These are phyloP conservation scores for Sebastolobus altivelis DNA, from an alignment of 2,797 vertebrate species.

Conservation along the genomic window DNA sequence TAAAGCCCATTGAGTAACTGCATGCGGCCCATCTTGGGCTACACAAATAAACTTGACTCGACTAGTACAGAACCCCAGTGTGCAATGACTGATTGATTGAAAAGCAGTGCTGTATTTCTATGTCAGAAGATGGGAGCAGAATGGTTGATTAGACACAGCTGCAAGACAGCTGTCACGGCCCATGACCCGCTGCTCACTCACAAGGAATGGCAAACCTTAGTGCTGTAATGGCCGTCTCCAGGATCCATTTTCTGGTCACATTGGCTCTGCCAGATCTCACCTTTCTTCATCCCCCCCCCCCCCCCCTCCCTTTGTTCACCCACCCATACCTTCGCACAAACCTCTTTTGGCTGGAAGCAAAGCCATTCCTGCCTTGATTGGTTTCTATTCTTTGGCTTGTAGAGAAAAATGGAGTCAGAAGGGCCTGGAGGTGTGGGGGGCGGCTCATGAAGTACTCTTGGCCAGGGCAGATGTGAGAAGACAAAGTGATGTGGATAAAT, in stretches of 20 bases:
- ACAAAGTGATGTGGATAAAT: constrained; percentile 34
- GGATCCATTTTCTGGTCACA: constrained; percentile 59
- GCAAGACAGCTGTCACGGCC: constrained; percentile 64
- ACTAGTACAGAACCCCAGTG: not conserved
- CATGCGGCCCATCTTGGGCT: not conserved
- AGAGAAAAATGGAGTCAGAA: constrained; percentile 40
- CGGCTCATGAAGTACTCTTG: constrained; percentile 28
- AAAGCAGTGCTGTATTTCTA: constrained; percentile 11
- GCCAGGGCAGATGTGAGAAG: constrained; percentile 24
- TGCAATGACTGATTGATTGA: constrained; percentile 22
- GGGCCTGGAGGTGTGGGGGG: not conserved
- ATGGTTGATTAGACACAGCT: constrained; percentile 21
- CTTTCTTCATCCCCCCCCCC: constrained; percentile 23
- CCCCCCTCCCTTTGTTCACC: not conserved
- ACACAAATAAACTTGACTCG: not conserved
- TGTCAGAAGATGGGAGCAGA: constrained; percentile 6
- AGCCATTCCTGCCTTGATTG: constrained; percentile 75
- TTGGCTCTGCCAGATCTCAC: constrained; percentile 12
- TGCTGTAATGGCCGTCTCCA: constrained; percentile 52
- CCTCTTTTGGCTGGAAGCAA: constrained; percentile 56
- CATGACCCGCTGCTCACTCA: constrained; percentile 59
- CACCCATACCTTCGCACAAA: constrained; percentile 6
- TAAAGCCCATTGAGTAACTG: not conserved
- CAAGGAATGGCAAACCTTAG: constrained; percentile 63
- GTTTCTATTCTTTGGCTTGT: constrained; percentile 65